Evolutionary conservation across 2,888 invertebrate genomes (phyloP).

Genomic region (Carcina quercana): DNA sequence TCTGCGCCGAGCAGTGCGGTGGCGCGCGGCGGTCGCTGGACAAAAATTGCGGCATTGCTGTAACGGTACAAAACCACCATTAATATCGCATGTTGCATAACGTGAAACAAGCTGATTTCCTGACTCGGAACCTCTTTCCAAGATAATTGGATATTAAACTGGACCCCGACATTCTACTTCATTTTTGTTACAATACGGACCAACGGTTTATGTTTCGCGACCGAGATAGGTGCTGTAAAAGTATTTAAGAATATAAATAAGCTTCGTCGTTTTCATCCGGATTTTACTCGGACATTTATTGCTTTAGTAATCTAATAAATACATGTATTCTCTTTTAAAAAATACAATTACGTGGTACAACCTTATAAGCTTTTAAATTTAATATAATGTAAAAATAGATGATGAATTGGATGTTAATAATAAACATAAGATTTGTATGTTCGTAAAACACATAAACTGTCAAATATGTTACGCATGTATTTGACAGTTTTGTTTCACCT

Average conservation of each 20-base stretch:
- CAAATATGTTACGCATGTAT: neutral
- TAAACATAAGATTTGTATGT: neutral
- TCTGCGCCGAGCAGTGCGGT: conserved; percentile 30
- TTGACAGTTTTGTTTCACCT: neutral
- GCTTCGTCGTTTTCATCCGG: too few species aligned
- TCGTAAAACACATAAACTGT: neutral
- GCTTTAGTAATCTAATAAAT: too few species aligned
- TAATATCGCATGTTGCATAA: conserved; percentile 47
- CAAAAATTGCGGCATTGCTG: conserved; percentile 42
- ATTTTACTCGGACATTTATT: neutral
- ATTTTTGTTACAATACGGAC: conserved; percentile 12
- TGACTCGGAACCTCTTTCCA: conserved; percentile 40
- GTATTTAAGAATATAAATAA: neutral
- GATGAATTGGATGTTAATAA: neutral
- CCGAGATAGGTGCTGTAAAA: neutral
- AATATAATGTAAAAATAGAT: too few species aligned
- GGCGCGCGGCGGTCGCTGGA: conserved; percentile 28
- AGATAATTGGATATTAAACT: conserved; percentile 31
- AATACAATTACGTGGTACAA: too few species aligned
- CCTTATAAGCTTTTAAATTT: too few species aligned
- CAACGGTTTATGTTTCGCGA: conserved; percentile 13
- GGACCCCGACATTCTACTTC: conserved; percentile 17
- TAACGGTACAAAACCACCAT: conserved; percentile 57
- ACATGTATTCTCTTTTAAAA: too few species aligned
- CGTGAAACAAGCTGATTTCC: conserved; percentile 54